A percentile compares a stretch with the other conserved stretches of the same genome.
These are phyloP conservation scores for Halictus ligatus DNA, from an alignment of 2,888 invertebrate species.

Conservation along the genomic window DNA sequence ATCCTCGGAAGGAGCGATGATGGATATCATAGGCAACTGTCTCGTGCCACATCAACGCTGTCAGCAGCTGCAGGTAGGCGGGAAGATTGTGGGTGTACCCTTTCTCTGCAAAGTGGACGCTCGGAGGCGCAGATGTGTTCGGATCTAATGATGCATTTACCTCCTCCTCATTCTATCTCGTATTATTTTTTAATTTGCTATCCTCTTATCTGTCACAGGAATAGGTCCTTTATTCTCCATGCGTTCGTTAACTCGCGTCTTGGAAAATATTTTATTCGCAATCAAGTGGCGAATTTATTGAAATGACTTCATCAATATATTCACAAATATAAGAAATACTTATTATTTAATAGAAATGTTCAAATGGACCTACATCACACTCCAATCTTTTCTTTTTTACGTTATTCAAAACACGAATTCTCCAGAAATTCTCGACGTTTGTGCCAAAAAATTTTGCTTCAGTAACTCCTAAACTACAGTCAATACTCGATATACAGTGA, in stretches of 20 bases:
- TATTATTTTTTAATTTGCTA: constrained; percentile 8
- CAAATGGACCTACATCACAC: no score
- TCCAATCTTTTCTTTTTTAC: no score
- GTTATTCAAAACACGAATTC: no score
- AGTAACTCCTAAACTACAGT: no score
- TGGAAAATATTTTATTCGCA: background rate
- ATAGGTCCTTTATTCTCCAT: background rate
- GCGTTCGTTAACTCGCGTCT: background rate
- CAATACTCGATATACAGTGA: no score
- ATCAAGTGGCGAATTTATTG: background rate
- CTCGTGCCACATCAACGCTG: constrained; percentile 77
- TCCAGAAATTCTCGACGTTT: no score
- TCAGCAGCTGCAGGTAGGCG: constrained; percentile 77
- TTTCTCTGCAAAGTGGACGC: constrained; percentile 41
- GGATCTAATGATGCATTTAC: constrained; percentile 32
- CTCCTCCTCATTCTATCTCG: background rate
- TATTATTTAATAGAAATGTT: no score
- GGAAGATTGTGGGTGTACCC: constrained; percentile 63
- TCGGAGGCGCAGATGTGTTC: constrained; percentile 33
- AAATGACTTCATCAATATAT: no score
- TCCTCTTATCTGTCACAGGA: background rate
- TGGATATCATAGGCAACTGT: constrained; percentile 80
- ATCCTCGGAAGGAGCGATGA: constrained; percentile 78
- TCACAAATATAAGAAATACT: no score
- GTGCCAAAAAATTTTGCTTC: no score